These are phyloP conservation scores for Anguilla pacifica DNA, from an alignment of 2,797 vertebrate species.

Conservation along the genomic window DNA sequence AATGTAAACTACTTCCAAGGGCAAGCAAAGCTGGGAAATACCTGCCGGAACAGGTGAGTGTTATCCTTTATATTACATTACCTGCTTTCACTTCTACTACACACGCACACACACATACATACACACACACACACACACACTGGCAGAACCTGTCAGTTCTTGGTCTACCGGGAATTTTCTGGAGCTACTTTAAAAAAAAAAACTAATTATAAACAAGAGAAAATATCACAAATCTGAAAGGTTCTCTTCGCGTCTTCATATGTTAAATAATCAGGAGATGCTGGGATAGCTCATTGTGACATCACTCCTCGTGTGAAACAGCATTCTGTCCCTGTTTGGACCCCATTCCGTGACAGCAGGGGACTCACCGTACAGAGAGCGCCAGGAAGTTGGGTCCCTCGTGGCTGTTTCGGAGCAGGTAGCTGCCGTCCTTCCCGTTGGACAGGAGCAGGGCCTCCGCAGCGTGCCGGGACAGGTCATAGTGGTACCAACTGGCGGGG, in stretches of 20 bases:
- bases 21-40: neutral
- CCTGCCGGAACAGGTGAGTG: neutral
- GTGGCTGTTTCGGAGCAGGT: constrained; percentile 88
- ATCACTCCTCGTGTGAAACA: neutral
- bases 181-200: neutral
- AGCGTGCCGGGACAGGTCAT: constrained; percentile 84
- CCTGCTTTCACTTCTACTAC: constrained; percentile 14
- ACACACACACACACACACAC: neutral
- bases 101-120: neutral
- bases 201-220: neutral
- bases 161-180: neutral
- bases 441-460: constrained; percentile 91
- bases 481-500: constrained; percentile 86
- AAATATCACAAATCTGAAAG: neutral
- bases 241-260: neutral
- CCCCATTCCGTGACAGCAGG: neutral
- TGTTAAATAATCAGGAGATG: neutral
- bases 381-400: constrained; percentile 78
- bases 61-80: neutral
- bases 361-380: constrained; percentile 86
- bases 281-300: neutral
- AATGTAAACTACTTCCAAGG: neutral
- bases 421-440: constrained; percentile 90
- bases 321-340: neutral
- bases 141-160: too few relatives aligned